phyloP scores from a whole-genome alignment of 1,140 invertebrate species.

The Copidosoma floridanum region DNA sequence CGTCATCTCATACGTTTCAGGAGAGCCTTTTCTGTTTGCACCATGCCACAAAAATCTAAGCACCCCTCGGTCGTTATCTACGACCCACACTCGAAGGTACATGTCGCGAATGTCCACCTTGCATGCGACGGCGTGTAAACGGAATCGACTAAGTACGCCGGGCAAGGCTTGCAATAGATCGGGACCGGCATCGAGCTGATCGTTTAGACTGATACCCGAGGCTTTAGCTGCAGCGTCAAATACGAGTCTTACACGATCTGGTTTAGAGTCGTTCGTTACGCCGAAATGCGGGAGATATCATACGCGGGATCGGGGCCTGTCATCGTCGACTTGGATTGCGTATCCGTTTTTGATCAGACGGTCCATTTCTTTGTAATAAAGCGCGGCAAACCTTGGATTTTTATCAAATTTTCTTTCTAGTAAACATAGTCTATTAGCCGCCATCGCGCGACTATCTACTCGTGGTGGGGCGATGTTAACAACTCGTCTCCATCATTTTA shows the following conservation, averaged over 20 bases:
- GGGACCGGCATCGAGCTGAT: too few species aligned
- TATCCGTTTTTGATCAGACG: not conserved
- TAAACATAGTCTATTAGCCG: slow-evolving; percentile 5
- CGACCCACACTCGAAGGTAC: not conserved
- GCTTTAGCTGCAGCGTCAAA: not conserved
- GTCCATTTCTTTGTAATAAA: not conserved
- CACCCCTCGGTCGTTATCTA: not conserved
- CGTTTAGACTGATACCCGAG: not conserved
- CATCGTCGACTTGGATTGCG: not conserved
- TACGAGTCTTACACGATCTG: not conserved
- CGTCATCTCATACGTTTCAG: slow-evolving; percentile 34
- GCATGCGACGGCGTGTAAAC: not conserved
- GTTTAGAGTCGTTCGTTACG: not conserved
- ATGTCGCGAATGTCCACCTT: not conserved
- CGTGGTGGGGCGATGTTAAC: too few species aligned
- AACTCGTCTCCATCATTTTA: not conserved
- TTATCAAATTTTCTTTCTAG: slow-evolving; percentile 17
- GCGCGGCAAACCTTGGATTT: slow-evolving; percentile 1
- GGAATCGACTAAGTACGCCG: too few species aligned
- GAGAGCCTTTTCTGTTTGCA: not conserved
- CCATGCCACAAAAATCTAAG: slow-evolving; percentile 26
- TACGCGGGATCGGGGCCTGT: not conserved
- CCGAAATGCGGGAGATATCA: not conserved
- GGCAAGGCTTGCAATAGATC: too few species aligned
- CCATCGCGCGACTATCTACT: slow-evolving; percentile 3